Percentiles rank a stretch among this genome's conserved stretches.
These are phyloP conservation scores for Camponotus fellah DNA, from an alignment of 2,888 invertebrate genomes.

Conservation along the genomic window DNA sequence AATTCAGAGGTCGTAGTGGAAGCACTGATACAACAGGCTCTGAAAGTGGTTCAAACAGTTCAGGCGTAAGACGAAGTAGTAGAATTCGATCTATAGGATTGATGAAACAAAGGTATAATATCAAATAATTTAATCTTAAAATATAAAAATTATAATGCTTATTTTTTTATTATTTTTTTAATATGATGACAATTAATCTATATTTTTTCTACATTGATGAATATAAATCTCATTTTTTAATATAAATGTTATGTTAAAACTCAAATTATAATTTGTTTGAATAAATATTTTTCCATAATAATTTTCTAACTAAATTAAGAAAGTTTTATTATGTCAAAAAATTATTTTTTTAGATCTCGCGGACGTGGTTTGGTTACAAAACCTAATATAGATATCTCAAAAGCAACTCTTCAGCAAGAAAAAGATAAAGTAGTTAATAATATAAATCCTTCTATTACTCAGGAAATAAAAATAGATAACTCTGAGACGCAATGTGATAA, in stretches of 20 bases:
- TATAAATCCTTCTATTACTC: conserved; percentile 57
- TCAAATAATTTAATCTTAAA: conserved; percentile 17
- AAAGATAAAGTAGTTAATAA: conserved; percentile 76
- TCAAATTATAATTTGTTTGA: neutral
- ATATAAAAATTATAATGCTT: neutral
- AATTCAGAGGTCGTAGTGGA: conserved; percentile 83
- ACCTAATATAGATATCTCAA: conserved; percentile 78
- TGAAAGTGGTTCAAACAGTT: conserved; percentile 85
- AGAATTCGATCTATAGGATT: conserved; percentile 92
- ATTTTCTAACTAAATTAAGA: neutral
- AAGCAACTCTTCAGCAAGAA: conserved; percentile 69
- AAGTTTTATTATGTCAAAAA: neutral
- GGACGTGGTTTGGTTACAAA: conserved; percentile 84
- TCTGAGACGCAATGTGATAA: conserved; percentile 82
- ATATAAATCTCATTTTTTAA: conserved; percentile 1
- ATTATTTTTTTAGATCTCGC: conserved; percentile 77
- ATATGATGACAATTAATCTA: neutral
- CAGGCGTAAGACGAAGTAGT: conserved; percentile 90
- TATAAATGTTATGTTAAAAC: neutral
- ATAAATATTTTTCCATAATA: neutral
- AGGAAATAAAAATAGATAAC: conserved; percentile 80
- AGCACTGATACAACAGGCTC: conserved; percentile 84
- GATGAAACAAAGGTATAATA: conserved; percentile 88
- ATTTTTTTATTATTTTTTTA: conserved; percentile 21
- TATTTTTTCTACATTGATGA: conserved; percentile 1